Evolutionary conservation across 2,113 vertebrate genomes (phyloP).

Genomic region (Peromyscus leucopus): DNA sequence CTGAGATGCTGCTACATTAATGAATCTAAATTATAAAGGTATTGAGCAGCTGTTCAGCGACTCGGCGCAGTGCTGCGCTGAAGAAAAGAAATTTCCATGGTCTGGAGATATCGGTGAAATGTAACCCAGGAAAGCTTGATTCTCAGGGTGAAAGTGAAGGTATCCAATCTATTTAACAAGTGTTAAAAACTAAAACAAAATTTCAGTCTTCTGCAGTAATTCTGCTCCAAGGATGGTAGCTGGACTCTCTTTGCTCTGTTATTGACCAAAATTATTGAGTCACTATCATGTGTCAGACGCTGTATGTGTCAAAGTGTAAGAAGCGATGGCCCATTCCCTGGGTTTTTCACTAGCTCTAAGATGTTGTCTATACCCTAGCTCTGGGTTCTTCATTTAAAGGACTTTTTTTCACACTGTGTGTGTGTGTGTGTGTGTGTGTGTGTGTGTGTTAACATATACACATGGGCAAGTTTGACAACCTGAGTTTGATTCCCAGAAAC

Average conservation of each 20-base stretch:
- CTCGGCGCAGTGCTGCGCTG: neutral
- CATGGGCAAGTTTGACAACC: neutral
- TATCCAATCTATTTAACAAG: conserved; percentile 19
- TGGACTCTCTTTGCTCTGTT: neutral
- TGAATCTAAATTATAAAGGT: conserved; percentile 71
- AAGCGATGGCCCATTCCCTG: neutral
- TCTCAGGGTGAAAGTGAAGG: neutral
- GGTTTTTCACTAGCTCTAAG: neutral
- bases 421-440: neutral
- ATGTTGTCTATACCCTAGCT: neutral
- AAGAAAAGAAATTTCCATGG: conserved; percentile 25
- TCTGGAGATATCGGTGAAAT: conserved; percentile 2
- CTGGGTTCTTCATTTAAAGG: neutral
- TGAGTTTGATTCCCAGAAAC: neutral
- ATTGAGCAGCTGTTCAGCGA: conserved; percentile 48
- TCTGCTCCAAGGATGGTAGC: neutral
- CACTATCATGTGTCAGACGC: neutral
- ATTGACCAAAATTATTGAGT: neutral
- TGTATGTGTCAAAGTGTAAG: neutral
- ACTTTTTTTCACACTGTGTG: neutral
- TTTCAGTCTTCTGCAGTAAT: neutral
- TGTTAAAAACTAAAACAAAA: conserved; percentile 19
- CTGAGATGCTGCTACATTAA: conserved; percentile 59
- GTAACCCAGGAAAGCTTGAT: conserved; percentile 5
- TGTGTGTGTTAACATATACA: neutral